Percentiles rank a stretch among this genome's conserved stretches.
These are phyloP conservation scores for Mobula birostris DNA, from an alignment of 2,113 vertebrate species.

Conservation along the genomic window DNA sequence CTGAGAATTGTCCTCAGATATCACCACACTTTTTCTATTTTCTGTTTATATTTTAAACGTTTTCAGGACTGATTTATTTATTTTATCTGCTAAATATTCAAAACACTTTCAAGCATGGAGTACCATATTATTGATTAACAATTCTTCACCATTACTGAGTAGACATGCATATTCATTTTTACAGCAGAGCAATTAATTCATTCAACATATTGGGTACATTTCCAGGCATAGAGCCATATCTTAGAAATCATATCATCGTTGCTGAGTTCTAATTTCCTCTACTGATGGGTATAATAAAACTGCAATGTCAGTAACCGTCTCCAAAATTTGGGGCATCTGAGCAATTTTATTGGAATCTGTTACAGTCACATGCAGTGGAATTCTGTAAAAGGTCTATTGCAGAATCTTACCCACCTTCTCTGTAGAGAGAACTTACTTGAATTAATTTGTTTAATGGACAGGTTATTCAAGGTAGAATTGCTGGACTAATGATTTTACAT, in stretches of 20 bases:
- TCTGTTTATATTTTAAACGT: too few species aligned
- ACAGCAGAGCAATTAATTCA: background rate
- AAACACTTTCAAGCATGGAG: background rate
- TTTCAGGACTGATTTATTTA: background rate
- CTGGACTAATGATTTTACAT: too few species aligned
- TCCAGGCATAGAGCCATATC: background rate
- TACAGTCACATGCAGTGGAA: too few species aligned
- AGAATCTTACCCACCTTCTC: background rate
- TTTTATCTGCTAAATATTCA: background rate
- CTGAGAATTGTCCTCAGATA: too few species aligned
- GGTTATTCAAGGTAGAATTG: background rate
- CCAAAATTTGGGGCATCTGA: background rate
- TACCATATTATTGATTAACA: background rate
- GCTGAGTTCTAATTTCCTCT: conserved; percentile 7
- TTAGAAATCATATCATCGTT: background rate
- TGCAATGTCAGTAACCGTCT: background rate
- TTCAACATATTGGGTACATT: too few species aligned
- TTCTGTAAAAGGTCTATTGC: background rate
- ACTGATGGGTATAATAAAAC: background rate
- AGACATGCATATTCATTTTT: background rate
- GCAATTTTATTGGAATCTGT: background rate
- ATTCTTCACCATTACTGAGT: background rate
- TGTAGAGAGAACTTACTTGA: background rate
- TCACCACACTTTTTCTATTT: too few species aligned
- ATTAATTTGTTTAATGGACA: background rate